A percentile compares a stretch with the other conserved stretches of the same genome.
These are phyloP conservation scores for Oscheius sp. DNA, from an alignment of 2,888 invertebrate species.

Conservation along the genomic window DNA sequence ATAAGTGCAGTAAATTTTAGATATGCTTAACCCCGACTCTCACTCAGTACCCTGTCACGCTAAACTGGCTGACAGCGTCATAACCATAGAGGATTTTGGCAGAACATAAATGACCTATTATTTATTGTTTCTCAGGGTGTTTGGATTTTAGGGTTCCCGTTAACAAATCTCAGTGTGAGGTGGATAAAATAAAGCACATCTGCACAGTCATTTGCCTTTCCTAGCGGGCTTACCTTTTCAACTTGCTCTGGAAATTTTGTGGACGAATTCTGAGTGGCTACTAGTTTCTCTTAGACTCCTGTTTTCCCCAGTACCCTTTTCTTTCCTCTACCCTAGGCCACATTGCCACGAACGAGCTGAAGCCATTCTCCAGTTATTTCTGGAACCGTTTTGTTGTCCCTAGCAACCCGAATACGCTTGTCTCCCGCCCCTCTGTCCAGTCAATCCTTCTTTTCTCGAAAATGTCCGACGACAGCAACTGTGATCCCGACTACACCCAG, in stretches of 20 bases:
- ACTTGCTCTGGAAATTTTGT: no score
- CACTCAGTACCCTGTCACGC: no score
- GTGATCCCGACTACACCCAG: conserved; percentile 54
- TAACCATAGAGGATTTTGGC: no score
- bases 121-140: no score
- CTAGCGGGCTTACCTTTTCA: conserved; percentile 30
- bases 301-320: not conserved
- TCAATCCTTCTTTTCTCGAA: not conserved
- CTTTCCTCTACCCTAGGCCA: not conserved
- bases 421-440: not conserved
- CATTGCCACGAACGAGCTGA: not conserved
- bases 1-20: no score
- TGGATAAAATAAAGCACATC: conserved; percentile 55
- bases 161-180: conserved; percentile 41
- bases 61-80: no score
- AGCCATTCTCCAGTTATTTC: not conserved
- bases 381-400: not conserved
- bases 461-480: conserved; percentile 10
- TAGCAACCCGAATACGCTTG: not conserved
- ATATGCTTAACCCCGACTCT: no score
- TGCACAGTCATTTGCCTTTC: not conserved
- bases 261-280: no score
- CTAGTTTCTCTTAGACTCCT: no score
- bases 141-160: no score
- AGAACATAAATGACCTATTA: no score